Conservation (phyloP, 2,113 vertebrate species). For the Pelodiscus sinensis region DNA sequence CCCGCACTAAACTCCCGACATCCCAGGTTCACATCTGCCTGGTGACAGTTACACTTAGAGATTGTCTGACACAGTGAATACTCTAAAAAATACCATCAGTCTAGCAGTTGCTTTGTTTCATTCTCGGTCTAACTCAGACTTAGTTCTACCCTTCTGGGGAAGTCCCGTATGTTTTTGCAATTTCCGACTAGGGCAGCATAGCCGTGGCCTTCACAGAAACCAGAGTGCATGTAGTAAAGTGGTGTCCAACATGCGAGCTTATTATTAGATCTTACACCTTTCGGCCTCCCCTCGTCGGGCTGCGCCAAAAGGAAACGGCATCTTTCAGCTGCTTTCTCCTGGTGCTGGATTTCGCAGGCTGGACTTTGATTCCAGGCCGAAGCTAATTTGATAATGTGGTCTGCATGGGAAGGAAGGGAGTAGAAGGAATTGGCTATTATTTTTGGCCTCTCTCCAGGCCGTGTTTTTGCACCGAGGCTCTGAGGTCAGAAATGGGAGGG, state of each 20-base stretch:
- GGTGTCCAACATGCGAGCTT: not conserved
- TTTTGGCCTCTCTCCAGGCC: conserved; percentile 68
- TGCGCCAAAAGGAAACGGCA: not conserved
- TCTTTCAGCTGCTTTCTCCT: not conserved
- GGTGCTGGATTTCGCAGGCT: conserved; percentile 33
- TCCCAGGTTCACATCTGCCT: too few relatives aligned
- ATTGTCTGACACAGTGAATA: too few relatives aligned
- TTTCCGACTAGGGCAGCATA: not conserved
- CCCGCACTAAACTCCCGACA: too few relatives aligned
- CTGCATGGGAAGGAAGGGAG: conserved; percentile 75
- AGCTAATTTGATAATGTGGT: conserved; percentile 64
- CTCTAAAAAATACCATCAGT: not conserved
- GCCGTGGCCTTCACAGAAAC: not conserved
- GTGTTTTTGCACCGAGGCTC: conserved; percentile 49
- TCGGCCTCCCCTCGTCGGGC: rapidly evolving
- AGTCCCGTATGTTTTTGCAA: not conserved
- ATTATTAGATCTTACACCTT: not conserved
- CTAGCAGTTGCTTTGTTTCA: not conserved
- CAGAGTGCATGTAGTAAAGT: not conserved
- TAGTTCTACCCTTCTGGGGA: not conserved
- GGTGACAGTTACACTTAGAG: too few relatives aligned
- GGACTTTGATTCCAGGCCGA: conserved; percentile 31
- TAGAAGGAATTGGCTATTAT: conserved; percentile 69
- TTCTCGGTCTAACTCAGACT: not conserved
- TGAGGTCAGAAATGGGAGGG: conserved; percentile 54